phyloP scores from a whole-genome alignment of 2,888 invertebrate species.

The Meandrusa payeni region DNA sequence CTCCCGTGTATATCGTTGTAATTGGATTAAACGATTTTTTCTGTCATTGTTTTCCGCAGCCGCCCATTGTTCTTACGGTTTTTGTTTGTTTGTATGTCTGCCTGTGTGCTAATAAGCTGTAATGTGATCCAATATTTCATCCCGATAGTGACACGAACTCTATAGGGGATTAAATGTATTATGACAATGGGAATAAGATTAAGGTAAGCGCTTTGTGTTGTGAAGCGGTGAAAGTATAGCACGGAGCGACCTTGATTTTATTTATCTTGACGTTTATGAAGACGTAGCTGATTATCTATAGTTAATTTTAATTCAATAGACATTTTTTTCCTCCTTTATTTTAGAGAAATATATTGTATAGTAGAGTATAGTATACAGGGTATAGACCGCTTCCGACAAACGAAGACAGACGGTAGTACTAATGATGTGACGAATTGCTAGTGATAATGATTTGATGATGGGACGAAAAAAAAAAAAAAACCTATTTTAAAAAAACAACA shows the following conservation, averaged over 20 bases:
- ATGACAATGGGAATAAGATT: conserved; percentile 37
- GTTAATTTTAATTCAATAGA: too few species aligned
- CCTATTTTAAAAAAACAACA: too few species aligned
- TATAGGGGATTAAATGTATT: conserved; percentile 32
- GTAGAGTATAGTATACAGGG: too few species aligned
- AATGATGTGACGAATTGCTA: too few species aligned
- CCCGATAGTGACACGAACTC: conserved; percentile 44
- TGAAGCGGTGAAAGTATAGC: conserved; percentile 15
- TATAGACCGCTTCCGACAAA: too few species aligned
- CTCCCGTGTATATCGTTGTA: conserved; percentile 62
- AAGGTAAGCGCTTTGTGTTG: conserved; percentile 28
- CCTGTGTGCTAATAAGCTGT: conserved; percentile 69
- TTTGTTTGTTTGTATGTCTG: conserved; percentile 52
- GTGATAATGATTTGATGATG: too few species aligned
- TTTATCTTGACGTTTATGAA: conserved; percentile 7
- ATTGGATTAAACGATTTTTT: conserved; percentile 78
- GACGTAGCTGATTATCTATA: not conserved
- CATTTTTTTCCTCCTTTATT: too few species aligned
- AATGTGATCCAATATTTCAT: conserved; percentile 73
- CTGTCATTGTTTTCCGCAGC: conserved; percentile 67
- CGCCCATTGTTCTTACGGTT: conserved; percentile 61
- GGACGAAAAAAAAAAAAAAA: too few species aligned
- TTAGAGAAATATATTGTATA: too few species aligned
- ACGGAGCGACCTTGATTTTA: not conserved
- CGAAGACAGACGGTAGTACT: too few species aligned